These are phyloP conservation scores for Philypnodon macrostomus DNA, from an alignment of 2,797 vertebrate species.

Conservation along the genomic window DNA sequence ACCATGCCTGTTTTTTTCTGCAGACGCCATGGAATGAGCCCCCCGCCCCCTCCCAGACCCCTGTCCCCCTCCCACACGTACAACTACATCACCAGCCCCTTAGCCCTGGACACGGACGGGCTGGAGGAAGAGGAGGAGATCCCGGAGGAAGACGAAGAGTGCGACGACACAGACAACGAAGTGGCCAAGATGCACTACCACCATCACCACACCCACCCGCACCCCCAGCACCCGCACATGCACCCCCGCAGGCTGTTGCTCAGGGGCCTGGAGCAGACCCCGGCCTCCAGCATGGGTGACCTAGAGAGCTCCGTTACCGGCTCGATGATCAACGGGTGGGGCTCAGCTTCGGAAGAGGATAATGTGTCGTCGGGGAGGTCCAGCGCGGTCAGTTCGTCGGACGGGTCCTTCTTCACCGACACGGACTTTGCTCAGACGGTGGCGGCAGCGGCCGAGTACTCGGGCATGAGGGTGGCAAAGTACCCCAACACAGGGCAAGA, in stretches of 20 bases:
- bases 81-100: slow-evolving; percentile 91
- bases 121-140: slow-evolving; percentile 91
- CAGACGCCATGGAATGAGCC: slow-evolving; percentile 89
- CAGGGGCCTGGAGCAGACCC: slow-evolving; percentile 93
- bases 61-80: slow-evolving; percentile 95
- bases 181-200: slow-evolving; percentile 89
- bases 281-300: slow-evolving; percentile 95
- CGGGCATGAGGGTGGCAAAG: slow-evolving; percentile 88
- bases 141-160: slow-evolving; percentile 86
- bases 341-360: slow-evolving; percentile 96
- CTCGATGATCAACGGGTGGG: slow-evolving; percentile 99
- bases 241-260: slow-evolving; percentile 87
- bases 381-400: slow-evolving; percentile 92
- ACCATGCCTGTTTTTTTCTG: neutral
- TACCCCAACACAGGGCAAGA: slow-evolving; percentile 77
- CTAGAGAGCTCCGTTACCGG: slow-evolving; percentile 97
- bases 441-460: slow-evolving; percentile 93
- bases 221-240: slow-evolving; percentile 71
- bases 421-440: slow-evolving; percentile 98
- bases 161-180: slow-evolving; percentile 90
- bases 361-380: slow-evolving; percentile 96
- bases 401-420: slow-evolving; percentile 96
- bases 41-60: slow-evolving; percentile 86
- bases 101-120: slow-evolving; percentile 91
- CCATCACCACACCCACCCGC: slow-evolving; percentile 65